Evolutionary conservation across 1,140 invertebrate genomes (phyloP).

Genomic region (Drosophila sulfurigaster): DNA sequence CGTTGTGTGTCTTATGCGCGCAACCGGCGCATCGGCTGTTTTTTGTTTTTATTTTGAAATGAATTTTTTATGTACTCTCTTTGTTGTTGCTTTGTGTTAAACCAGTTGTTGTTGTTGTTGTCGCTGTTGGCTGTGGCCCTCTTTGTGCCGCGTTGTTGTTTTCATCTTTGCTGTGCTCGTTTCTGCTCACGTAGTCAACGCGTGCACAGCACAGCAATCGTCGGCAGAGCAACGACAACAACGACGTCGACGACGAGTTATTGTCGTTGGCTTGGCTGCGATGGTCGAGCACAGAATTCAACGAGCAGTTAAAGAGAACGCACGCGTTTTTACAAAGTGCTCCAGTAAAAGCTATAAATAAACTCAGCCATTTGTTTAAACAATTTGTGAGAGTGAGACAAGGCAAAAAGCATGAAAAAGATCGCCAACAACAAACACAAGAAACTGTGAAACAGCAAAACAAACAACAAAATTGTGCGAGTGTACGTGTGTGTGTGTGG

Average conservation of each 20-base stretch:
- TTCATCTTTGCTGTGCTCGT: constrained; percentile 53
- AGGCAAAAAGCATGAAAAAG: constrained; percentile 25
- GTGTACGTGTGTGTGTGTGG: neutral
- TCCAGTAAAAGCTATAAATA: constrained; percentile 35
- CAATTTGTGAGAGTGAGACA: constrained; percentile 46
- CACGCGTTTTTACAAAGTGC: constrained; percentile 50
- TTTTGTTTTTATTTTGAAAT: constrained; percentile 76
- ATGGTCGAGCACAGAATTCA: constrained; percentile 64
- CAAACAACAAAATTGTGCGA: constrained; percentile 39
- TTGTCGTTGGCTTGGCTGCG: constrained; percentile 40
- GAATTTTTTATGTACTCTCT: constrained; percentile 40
- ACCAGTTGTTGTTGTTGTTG: constrained; percentile 67
- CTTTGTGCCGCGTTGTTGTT: constrained; percentile 42
- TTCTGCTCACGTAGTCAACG: constrained; percentile 79
- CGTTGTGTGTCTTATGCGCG: constrained; percentile 22
- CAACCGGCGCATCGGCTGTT: constrained; percentile 75
- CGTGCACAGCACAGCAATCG: constrained; percentile 70
- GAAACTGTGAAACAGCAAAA: constrained; percentile 41
- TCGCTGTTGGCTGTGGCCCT: constrained; percentile 41
- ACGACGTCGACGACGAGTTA: constrained; percentile 34
- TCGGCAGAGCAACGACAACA: constrained; percentile 10
- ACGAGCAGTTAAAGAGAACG: constrained; percentile 69
- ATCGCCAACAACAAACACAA: constrained; percentile 3
- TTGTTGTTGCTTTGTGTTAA: constrained; percentile 61
- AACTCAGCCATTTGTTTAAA: constrained; percentile 64